These are phyloP conservation scores for Rhabdophis nuchalis DNA, from an alignment of 2,797 vertebrate species.

Conservation along the genomic window DNA sequence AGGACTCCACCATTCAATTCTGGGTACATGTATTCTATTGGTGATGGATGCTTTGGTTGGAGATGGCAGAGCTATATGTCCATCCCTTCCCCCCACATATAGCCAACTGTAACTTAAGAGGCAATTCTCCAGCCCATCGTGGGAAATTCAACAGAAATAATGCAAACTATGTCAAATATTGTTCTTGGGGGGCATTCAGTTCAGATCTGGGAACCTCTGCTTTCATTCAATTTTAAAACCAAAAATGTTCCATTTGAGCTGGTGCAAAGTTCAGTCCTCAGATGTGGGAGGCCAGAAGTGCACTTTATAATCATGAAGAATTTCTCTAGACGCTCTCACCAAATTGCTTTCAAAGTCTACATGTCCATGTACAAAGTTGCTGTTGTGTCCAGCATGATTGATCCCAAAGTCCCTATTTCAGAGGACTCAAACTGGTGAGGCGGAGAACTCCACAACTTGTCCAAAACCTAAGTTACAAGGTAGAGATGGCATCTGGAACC, in stretches of 20 bases:
- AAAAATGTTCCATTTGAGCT: neutral
- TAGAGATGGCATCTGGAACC: neutral
- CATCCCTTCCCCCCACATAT: neutral
- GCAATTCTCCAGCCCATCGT: neutral
- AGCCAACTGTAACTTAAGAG: neutral
- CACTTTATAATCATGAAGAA: neutral
- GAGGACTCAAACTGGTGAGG: neutral
- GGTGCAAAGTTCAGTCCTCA: neutral
- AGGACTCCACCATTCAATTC: neutral
- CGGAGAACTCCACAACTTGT: neutral
- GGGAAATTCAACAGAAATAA: neutral
- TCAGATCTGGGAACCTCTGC: neutral
- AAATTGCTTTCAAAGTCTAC: neutral
- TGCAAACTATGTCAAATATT: neutral
- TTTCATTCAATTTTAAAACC: neutral
- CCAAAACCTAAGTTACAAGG: neutral
- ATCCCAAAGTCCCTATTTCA: neutral
- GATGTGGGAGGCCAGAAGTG: neutral
- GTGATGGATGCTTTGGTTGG: neutral
- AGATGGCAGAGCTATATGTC: too few species aligned
- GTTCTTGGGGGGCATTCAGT: neutral
- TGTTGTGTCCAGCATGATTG: neutral
- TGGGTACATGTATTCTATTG: neutral
- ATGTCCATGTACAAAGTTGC: neutral
- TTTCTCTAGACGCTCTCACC: neutral